Evolutionary conservation across 1,140 invertebrate genomes (phyloP).

Genomic region (Zaprionus africanus): DNA sequence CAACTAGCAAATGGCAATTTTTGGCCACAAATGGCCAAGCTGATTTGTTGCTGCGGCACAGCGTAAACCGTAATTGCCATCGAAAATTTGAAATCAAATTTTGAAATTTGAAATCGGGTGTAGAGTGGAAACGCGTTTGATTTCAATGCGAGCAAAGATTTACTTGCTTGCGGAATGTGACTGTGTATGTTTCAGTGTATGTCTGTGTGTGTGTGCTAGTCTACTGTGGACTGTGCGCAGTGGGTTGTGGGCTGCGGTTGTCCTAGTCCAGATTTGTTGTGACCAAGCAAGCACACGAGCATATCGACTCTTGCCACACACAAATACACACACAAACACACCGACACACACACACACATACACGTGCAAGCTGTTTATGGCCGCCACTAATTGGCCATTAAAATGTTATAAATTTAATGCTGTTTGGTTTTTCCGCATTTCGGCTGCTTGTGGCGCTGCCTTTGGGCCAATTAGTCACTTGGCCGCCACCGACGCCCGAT

Average conservation of each 20-base stretch:
- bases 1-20: slow-evolving; percentile 25
- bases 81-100: slow-evolving; percentile 23
- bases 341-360: slow-evolving; percentile 3
- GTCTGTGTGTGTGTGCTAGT: slow-evolving; percentile 1
- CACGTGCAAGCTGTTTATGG: slow-evolving; percentile 22
- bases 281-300: slow-evolving; percentile 7
- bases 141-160: slow-evolving; percentile 29
- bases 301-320: slow-evolving; percentile 15
- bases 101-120: not conserved
- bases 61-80: slow-evolving; percentile 42
- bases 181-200: not conserved
- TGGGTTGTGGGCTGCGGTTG: slow-evolving; percentile 22
- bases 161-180: slow-evolving; percentile 30
- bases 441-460: slow-evolving; percentile 17
- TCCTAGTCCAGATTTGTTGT: slow-evolving; percentile 37
- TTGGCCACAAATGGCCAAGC: slow-evolving; percentile 20
- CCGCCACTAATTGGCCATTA: slow-evolving; percentile 54
- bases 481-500: slow-evolving; percentile 9
- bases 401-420: slow-evolving; percentile 53
- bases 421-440: slow-evolving; percentile 42
- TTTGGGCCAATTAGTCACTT: slow-evolving; percentile 50
- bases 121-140: slow-evolving; percentile 23
- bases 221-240: slow-evolving; percentile 2
- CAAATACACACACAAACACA: not conserved
- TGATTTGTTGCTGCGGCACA: slow-evolving; percentile 36